Percentiles rank a stretch among this genome's conserved stretches.
Conservation (phyloP, 2,888 invertebrate genomes). For the Nematopogon swammerdamellus region DNA sequence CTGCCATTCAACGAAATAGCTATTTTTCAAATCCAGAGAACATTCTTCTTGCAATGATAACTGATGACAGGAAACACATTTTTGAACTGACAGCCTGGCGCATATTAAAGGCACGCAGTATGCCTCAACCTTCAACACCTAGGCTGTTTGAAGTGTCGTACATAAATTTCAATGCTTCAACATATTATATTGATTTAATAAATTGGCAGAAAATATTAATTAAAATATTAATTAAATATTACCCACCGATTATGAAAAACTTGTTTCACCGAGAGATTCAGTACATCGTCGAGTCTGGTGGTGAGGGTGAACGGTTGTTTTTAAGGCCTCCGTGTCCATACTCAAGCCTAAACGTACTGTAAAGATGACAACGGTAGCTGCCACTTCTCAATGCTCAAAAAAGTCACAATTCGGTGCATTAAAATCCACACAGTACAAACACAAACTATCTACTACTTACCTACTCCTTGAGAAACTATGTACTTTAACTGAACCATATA, state of each 20-base stretch:
- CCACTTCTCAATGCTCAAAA: not conserved
- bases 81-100: conserved; percentile 1
- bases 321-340: not conserved
- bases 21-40: conserved; percentile 1
- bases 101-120: conserved; percentile 1
- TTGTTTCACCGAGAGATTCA: not conserved
- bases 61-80: conserved; percentile 2
- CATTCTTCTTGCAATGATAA: conserved; percentile 3
- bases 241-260: not conserved
- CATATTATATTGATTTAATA: not conserved
- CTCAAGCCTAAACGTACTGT: not conserved
- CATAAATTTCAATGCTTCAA: not conserved
- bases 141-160: conserved; percentile 1
- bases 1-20: conserved; percentile 1
- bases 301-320: not conserved
- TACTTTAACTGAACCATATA: no score
- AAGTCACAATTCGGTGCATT: no score
- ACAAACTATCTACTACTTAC: no score
- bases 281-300: not conserved
- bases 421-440: no score
- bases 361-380: no score
- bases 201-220: not conserved
- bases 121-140: not conserved
- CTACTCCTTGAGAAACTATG: no score
- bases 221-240: no score